Conservation (phyloP, 2,797 vertebrate species). For the Gouania willdenowi region DNA sequence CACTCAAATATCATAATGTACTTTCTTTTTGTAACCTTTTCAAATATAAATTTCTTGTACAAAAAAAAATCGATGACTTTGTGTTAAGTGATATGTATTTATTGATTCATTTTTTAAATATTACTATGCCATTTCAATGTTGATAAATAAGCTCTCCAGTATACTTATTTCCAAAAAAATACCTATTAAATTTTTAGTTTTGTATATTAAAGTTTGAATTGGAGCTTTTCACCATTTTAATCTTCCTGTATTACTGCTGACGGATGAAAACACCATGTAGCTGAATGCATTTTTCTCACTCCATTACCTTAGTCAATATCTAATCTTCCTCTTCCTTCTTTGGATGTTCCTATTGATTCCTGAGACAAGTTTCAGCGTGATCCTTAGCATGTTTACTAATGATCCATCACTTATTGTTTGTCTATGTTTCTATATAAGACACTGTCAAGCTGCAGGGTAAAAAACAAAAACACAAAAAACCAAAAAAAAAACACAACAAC, state of each 20-base stretch:
- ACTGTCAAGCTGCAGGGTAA: slow-evolving; percentile 7
- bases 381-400: slow-evolving; percentile 57
- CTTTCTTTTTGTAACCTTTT: too few relatives aligned
- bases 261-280: slow-evolving; percentile 30
- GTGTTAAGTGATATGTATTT: too few relatives aligned
- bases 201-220: background rate
- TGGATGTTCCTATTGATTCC: slow-evolving; percentile 53
- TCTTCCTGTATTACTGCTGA: slow-evolving; percentile 4
- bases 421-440: slow-evolving; percentile 3
- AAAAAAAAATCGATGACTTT: too few relatives aligned
- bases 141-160: too few relatives aligned
- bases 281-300: slow-evolving; percentile 38
- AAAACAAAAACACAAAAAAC: slow-evolving; percentile 21
- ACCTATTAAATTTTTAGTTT: too few relatives aligned
- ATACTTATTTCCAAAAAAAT: too few relatives aligned
- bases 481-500: too few relatives aligned
- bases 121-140: too few relatives aligned
- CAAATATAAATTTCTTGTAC: too few relatives aligned
- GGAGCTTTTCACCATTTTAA: slow-evolving; percentile 4
- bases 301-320: slow-evolving; percentile 55
- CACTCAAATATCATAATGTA: too few relatives aligned
- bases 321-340: slow-evolving; percentile 46
- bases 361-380: slow-evolving; percentile 30
- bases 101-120: too few relatives aligned
- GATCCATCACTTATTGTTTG: slow-evolving; percentile 11